phyloP scores from a whole-genome alignment of 2,888 invertebrate genomes.

The Apamea anceps region DNA sequence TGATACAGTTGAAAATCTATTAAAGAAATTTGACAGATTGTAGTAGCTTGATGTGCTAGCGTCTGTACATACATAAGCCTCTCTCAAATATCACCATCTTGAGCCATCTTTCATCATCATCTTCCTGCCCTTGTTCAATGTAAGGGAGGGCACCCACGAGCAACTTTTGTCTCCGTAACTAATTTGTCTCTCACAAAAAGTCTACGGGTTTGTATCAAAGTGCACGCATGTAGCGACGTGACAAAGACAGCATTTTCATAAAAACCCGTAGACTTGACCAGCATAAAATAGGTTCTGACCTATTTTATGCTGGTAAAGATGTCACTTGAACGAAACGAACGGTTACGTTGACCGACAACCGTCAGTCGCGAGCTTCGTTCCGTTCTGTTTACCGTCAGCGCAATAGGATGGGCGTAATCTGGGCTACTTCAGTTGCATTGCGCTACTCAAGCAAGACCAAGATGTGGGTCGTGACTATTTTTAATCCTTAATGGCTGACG shows the following conservation, averaged over 20 bases:
- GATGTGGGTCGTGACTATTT: conserved; percentile 32
- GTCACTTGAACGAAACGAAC: background rate
- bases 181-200: too few species aligned
- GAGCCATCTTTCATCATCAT: background rate
- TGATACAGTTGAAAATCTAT: too few species aligned
- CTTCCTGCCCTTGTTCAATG: background rate
- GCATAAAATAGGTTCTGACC: background rate
- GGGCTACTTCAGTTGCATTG: conserved; percentile 40
- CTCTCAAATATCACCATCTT: background rate
- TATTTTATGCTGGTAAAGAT: too few species aligned
- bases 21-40: too few species aligned
- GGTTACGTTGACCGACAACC: conserved; percentile 32
- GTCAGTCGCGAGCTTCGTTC: conserved; percentile 40
- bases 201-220: too few species aligned
- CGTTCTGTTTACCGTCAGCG: conserved; percentile 47
- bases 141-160: background rate
- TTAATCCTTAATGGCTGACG: conserved; percentile 11
- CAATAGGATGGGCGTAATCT: conserved; percentile 49
- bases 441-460: conserved; percentile 41
- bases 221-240: too few species aligned
- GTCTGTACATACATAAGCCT: too few species aligned
- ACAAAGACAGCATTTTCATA: too few species aligned
- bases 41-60: too few species aligned
- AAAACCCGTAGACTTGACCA: background rate
- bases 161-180: too few species aligned